phyloP scores from a whole-genome alignment of 35 echinoderm and acorn worm genomes.

The Amphiura filiformis region DNA sequence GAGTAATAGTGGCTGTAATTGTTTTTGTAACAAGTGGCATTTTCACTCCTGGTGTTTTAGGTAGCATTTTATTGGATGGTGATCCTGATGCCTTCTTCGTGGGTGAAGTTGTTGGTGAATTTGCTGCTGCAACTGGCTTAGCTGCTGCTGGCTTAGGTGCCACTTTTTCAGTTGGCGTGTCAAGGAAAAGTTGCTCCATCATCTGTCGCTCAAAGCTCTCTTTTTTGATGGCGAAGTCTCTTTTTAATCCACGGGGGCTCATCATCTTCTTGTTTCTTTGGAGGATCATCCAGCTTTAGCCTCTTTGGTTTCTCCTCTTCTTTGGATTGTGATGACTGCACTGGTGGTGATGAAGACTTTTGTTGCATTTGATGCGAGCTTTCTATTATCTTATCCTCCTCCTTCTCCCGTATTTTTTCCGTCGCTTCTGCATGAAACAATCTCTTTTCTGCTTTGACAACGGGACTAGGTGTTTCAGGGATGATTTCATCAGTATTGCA shows the following conservation, averaged over 20 bases:
- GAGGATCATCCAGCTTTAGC: slow-evolving; percentile 23
- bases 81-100: neutral
- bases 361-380: neutral
- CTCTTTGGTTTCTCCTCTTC: slow-evolving; percentile 15
- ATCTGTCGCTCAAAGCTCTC: neutral
- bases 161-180: neutral
- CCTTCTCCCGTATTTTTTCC: neutral
- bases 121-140: neutral
- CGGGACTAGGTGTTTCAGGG: neutral
- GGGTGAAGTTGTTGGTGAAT: neutral
- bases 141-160: neutral
- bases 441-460: slow-evolving; percentile 2
- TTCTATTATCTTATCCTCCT: neutral
- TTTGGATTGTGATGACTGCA: too few relatives aligned
- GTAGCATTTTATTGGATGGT: neutral
- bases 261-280: neutral
- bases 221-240: neutral
- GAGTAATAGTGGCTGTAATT: neutral
- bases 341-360: neutral
- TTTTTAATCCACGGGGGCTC: neutral
- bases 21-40: neutral
- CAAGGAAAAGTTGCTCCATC: neutral
- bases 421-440: neutral
- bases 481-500: slow-evolving; percentile 3
- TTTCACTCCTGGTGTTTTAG: neutral